Conservation (phyloP, 53 echinoderm and acorn worm genomes). For the Pentamera pediparva region DNA sequence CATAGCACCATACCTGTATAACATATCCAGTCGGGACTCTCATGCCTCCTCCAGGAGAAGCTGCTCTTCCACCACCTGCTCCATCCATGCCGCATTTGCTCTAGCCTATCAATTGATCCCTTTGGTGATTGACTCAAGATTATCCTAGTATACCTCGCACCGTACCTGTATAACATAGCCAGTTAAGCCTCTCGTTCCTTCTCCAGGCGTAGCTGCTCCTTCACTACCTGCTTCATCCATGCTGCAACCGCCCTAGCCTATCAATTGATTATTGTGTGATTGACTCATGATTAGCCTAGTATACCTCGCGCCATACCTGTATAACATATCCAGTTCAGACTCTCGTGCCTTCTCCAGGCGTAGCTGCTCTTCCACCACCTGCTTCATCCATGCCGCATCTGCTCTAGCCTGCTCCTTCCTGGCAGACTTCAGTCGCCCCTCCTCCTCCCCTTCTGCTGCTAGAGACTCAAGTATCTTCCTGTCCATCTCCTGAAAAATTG, state of each 20-base stretch:
- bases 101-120: no score
- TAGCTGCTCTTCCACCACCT: conserved; percentile 93
- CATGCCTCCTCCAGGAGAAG: conserved; percentile 74
- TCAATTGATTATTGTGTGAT: no score
- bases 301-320: conserved; percentile 52
- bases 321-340: conserved; percentile 89
- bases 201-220: conserved; percentile 78
- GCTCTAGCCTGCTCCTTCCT: conserved; percentile 83
- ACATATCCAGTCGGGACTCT: conserved; percentile 77
- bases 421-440: conserved; percentile 55
- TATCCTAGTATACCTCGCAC: no score
- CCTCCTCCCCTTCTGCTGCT: conserved; percentile 66
- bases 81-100: no score
- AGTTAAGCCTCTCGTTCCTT: conserved; percentile 79
- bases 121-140: no score
- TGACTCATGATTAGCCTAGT: no score
- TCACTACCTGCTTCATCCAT: conserved; percentile 90
- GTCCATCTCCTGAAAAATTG: conserved; percentile 66
- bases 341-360: conserved; percentile 91
- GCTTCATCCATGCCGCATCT: conserved; percentile 97
- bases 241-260: no score
- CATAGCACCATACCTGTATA: conserved; percentile 85
- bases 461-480: conserved; percentile 78
- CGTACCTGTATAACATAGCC: conserved; percentile 81
- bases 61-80: conserved; percentile 85